Percentiles rank a stretch among this genome's conserved stretches.
Evolutionary conservation across 2,113 vertebrate species (phyloP).

Genomic region (Rhombomys opimus): DNA sequence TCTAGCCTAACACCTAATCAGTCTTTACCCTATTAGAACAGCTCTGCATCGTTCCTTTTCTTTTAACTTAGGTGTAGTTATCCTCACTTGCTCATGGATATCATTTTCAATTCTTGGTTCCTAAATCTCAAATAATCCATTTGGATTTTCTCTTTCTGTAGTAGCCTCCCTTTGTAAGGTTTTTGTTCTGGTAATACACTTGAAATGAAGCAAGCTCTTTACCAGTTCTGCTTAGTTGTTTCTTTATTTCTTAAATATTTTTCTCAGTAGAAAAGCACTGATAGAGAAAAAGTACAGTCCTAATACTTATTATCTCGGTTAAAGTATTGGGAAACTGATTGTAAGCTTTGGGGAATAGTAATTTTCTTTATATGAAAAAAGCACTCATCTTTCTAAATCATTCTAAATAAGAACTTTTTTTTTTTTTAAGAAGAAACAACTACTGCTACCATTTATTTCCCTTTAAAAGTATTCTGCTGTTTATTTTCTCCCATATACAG

Average conservation of each 20-base stretch:
- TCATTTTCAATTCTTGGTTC: conserved; percentile 64
- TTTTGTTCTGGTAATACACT: conserved; percentile 75
- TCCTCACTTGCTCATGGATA: conserved; percentile 61
- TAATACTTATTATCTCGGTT: conserved; percentile 60
- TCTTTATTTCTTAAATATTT: conserved; percentile 72
- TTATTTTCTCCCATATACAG: conserved; percentile 21
- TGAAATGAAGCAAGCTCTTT: conserved; percentile 73
- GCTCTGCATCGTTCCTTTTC: conserved; percentile 61
- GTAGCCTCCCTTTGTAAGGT: conserved; percentile 49
- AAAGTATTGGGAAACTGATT: not conserved
- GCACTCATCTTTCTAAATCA: conserved; percentile 43
- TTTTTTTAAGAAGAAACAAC: conserved; percentile 37
- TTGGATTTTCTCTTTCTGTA: conserved; percentile 64
- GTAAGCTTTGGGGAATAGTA: conserved; percentile 29
- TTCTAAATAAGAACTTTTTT: conserved; percentile 47
- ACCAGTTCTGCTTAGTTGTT: conserved; percentile 67
- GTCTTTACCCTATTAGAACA: conserved; percentile 60
- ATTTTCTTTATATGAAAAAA: conserved; percentile 42
- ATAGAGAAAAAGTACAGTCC: conserved; percentile 33
- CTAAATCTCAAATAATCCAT: conserved; percentile 72
- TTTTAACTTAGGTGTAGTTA: conserved; percentile 61
- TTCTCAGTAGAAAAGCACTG: conserved; percentile 50
- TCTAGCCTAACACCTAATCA: conserved; percentile 73
- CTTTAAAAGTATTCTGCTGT: conserved; percentile 16
- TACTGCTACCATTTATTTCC: conserved; percentile 25